Base-by-base conservation (phyloP, 2,113 vertebrate species). In the Tonatia bakeri region DNA sequence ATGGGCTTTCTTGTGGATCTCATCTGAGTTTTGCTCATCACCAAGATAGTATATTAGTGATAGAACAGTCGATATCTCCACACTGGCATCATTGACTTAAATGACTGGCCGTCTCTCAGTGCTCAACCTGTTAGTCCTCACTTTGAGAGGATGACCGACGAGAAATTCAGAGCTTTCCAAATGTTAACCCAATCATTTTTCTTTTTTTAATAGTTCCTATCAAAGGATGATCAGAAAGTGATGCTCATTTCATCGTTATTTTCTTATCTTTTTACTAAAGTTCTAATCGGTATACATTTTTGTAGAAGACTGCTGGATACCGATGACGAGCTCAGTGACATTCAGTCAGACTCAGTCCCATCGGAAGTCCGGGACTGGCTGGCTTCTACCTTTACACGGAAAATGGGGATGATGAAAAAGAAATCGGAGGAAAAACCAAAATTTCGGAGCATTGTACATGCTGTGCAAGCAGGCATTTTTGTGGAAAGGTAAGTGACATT, bases 401-500 rank as follows among this genome's bases (percentile, higher is more conserved):
- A 99, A 98, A 99, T 99, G 99, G 99, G 99, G 80, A 98, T 99
- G 98, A 98, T 98, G 54, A 99, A 99, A 97, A 99, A 99, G 40
- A 99, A 99, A 50, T 99, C 99, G 0, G 99, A 99, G 96, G 99
- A 99, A 98, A 99, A 99, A 93, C 99, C 99, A 6, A 99, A 99
- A 98, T 99, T 99, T 98, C 98, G 99, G 90, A 99, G 99, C 98
- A 99, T 99, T 52, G 99, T 99, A 14, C 99, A 99, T 0, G 99
- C 99, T 45, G 99, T 99, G 72, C 99, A 99, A 96, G 99, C 99
- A 88, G 99, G 99, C 38, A 99, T 99, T 98, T 99, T 99, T 98
- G 99, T 99, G 54, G 99, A 99, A 98, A 99, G 99, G 99, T 99
- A 98, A 97, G 96, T 70, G 54, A 28, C 69, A 26, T 38, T 52